These are phyloP conservation scores for Tokudaia muenninki DNA, from an alignment of 2,797 vertebrate genomes.

Conservation along the genomic window DNA sequence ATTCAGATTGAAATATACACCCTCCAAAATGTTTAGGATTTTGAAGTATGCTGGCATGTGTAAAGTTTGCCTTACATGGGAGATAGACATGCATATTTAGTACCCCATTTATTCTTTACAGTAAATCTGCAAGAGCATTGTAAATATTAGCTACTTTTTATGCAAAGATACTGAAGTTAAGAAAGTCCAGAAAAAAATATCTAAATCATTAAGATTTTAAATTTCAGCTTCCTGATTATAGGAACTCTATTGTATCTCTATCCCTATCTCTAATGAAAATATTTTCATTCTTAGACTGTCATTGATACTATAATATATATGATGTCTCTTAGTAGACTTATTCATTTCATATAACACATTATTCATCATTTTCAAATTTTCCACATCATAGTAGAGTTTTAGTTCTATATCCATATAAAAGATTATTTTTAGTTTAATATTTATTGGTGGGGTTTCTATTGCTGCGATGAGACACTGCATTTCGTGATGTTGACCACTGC, in stretches of 20 bases:
- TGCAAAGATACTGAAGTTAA: neutral
- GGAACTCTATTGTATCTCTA: neutral
- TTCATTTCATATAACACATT: neutral
- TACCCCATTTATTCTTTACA: neutral
- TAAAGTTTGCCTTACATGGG: neutral
- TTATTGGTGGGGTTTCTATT: neutral
- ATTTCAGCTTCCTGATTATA: neutral
- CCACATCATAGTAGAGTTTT: neutral
- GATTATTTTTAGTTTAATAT: neutral
- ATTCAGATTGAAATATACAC: conserved; percentile 42
- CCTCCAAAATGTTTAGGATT: neutral
- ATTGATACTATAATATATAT: neutral
- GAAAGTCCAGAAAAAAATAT: neutral
- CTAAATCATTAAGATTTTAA: neutral
- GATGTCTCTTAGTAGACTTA: neutral
- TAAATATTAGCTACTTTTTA: neutral
- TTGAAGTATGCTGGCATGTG: neutral
- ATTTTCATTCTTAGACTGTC: neutral
- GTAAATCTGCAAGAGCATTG: neutral
- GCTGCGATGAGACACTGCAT: too few relatives aligned
- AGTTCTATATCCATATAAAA: neutral
- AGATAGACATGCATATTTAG: neutral
- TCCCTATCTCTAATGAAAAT: neutral
- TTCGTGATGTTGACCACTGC: too few relatives aligned
- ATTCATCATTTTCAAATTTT: neutral